Evolutionary conservation across 2,888 invertebrate genomes (phyloP), one percentile per base, ranked within the genome.

Genomic region (Cremastinae sp.): DNA sequence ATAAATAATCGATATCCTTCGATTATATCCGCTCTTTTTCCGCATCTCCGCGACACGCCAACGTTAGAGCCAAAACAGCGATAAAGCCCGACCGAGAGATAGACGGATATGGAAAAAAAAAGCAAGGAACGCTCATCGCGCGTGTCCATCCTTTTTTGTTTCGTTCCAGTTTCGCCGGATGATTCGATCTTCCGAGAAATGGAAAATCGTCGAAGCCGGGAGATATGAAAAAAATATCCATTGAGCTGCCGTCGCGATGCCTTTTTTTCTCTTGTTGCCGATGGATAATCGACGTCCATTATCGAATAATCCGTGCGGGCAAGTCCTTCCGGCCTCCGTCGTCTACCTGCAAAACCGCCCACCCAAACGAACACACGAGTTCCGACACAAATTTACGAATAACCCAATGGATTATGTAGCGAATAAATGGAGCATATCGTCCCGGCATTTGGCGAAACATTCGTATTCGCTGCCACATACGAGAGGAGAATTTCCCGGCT

Each of bases 381-480:
- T 20, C 20, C 43, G 43, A 14, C 34, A 58, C 22, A 56, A 28
- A 28, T 28, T 28, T 65, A 49, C 49, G 61, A 41, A 71, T 71
- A 71, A 59, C 58, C 59, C 36, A 59, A 71, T 71, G 71, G 36
- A 75, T 75, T 71, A 71, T 71, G 75, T 61, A 56, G 45, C 43
- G 47, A 70, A 71, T 71, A 75, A 75, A 75, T 66, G 65, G 75
- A 65, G 71, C 75, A 71, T 71, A 61, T 70, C 75, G 75, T 65
- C 59, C 18, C 59, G 59, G 54, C 70, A 61, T 71, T 61, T 47
- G 47, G 20, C 28, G 36, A 22, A 16, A 20, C n/a, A 22, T 59
- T 43, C 43, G n/a, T 22, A 14, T 38, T 18, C 20, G 12, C 18
- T 59, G n/a, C n/a, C 10, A 14, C 22, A 8, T 20, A 9, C 41